Base-by-base conservation (phyloP, 37 sponge, comb jelly and placozoan species). In the Diacarnus erythraeanus region DNA sequence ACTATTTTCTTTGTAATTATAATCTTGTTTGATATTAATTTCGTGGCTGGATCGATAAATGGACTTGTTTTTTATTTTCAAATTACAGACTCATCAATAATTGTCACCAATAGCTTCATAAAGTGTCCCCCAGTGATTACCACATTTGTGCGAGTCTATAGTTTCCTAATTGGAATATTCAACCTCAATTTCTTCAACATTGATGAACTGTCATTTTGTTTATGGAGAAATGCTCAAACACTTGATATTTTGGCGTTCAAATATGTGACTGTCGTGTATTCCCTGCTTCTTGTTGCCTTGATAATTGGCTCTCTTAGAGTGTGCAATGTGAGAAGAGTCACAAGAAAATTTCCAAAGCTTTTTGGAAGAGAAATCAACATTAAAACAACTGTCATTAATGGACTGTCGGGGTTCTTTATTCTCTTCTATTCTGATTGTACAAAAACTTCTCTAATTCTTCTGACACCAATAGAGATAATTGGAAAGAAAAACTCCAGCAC, bases 41-140 rank as follows among this genome's bases (percentile, higher is more conserved):
- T 85, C 36, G 72, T 79, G 33, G 64, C 86, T 31, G 86, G 86
- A 10, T 17, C 34, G 21, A 40, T 77, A 6, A 85, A 71, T 44
- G 86, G 79, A 0, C 72, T 85, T 27, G 57, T 85, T 61, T 36
- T 78, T 23, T 85, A 78, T 54, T 33, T 61, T 60, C 86, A 85
- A 42, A 21, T 85, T 26, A 23, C 61, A n/a, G 79, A 72, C 2
- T 6, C 23, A n/a, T 36, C 57, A 34, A 3, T 70, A 34, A 27
- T 85, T 20, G 58, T 39, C 6, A 12, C 51, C 6, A 47, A 47
- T 12, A 12, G 51, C 6, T 47, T 47, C 10, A 47, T 47, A 15
- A 12, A 15, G 51, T 47, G 6, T 47, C 51, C 51, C 12, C 12
- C 51, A 6, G 12, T 47, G 10, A 47, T 12, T 15, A 15, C 6